These are phyloP conservation scores for Centropus unirufus DNA, from an alignment of 2,113 vertebrate genomes.

Conservation along the genomic window DNA sequence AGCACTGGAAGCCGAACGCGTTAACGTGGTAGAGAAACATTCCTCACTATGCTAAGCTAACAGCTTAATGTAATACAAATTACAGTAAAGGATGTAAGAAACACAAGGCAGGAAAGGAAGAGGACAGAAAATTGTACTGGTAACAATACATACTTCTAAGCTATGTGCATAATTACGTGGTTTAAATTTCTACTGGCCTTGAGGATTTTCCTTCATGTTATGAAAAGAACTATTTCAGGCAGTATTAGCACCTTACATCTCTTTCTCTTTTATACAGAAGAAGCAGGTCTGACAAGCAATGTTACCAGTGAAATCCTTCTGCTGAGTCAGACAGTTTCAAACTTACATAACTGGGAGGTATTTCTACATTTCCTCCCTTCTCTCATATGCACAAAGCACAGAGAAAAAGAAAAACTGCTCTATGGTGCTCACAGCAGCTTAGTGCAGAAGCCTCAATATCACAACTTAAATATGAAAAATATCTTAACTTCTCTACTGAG, in stretches of 20 bases:
- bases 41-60: not conserved
- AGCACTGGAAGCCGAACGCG: not conserved
- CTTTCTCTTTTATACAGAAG: not conserved
- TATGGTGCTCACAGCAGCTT: not conserved
- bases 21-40: not conserved
- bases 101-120: not conserved
- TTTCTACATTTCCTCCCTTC: not conserved
- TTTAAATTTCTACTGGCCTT: not conserved
- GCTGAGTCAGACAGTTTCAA: conserved; percentile 21
- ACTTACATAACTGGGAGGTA: conserved; percentile 16
- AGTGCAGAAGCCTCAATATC: not conserved
- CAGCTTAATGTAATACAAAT: not conserved
- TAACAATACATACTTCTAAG: not conserved
- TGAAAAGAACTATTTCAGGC: not conserved
- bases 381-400: not conserved
- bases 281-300: not conserved
- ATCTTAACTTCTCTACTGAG: not conserved
- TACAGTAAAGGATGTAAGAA: not conserved
- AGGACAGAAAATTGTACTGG: not conserved
- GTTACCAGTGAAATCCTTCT: conserved; percentile 8
- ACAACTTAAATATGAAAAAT: not conserved
- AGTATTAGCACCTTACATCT: not conserved
- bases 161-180: not conserved
- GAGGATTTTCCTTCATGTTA: not conserved
- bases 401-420: not conserved